A percentile compares a stretch with the other conserved stretches of the same genome.
phyloP scores from a whole-genome alignment of 1,140 invertebrate species.

The Oedothorax gibbosus region DNA sequence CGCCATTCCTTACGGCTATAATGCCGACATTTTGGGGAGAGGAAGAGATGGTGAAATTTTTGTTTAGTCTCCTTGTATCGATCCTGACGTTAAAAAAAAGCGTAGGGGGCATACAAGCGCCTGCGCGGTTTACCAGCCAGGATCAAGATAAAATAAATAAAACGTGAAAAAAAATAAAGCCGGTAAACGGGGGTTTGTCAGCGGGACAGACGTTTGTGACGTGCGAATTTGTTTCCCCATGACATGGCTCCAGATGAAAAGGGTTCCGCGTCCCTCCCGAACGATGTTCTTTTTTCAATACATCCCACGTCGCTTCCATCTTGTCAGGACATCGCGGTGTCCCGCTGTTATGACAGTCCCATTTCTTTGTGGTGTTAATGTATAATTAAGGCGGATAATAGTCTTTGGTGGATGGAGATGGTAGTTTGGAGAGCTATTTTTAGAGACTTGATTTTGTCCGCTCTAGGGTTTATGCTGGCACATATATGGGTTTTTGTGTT shows the following conservation, averaged over 20 bases:
- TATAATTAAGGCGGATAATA: not conserved
- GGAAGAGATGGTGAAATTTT: no score
- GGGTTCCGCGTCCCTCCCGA: slow-evolving; percentile 1
- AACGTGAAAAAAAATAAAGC: not conserved
- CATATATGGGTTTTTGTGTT: no score
- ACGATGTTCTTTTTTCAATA: slow-evolving; percentile 16
- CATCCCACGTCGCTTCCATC: not conserved
- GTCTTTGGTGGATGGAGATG: not conserved
- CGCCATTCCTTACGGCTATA: no score
- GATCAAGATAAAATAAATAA: not conserved
- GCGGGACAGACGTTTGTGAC: slow-evolving; percentile 28
- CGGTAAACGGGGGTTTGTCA: slow-evolving; percentile 26
- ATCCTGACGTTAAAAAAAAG: not conserved
- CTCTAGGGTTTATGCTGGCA: no score
- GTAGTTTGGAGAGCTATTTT: not conserved
- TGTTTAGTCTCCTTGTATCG: not conserved
- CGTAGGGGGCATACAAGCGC: not conserved
- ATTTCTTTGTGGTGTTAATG: not conserved
- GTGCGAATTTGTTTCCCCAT: slow-evolving; percentile 35
- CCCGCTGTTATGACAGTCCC: not conserved
- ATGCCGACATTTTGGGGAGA: no score
- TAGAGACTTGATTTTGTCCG: not conserved
- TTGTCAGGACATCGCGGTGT: slow-evolving; percentile 5
- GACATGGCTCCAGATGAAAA: not conserved
- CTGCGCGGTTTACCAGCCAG: not conserved